Conservation (phyloP, 2,113 vertebrate species). For the Fregetta grallaria region DNA sequence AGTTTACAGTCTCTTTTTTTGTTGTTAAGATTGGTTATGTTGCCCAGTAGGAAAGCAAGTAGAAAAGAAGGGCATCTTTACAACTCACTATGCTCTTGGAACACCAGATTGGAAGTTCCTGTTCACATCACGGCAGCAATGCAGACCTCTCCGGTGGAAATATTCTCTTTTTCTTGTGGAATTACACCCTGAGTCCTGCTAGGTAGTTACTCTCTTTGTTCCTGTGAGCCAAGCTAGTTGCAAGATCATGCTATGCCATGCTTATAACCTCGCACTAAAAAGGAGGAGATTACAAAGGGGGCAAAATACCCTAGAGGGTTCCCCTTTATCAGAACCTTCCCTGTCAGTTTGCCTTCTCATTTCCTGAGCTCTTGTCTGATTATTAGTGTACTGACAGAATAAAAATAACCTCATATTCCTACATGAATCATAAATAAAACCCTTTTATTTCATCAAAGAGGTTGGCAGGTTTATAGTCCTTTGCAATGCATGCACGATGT, state of each 20-base stretch:
- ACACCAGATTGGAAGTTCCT: constrained; percentile 19
- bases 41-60: constrained; percentile 52
- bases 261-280: constrained; percentile 75
- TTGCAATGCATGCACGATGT: constrained; percentile 84
- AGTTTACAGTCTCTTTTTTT: not conserved
- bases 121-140: constrained; percentile 49
- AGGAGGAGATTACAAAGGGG: constrained; percentile 79
- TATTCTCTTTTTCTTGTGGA: constrained; percentile 35
- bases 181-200: constrained; percentile 57
- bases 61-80: constrained; percentile 30
- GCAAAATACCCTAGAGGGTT: constrained; percentile 80
- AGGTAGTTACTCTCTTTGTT: constrained; percentile 72
- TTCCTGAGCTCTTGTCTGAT: constrained; percentile 80
- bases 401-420: constrained; percentile 85
- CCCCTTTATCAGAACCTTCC: constrained; percentile 83
- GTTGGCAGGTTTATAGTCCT: constrained; percentile 91
- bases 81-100: constrained; percentile 32
- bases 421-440: constrained; percentile 87
- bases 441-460: constrained; percentile 87
- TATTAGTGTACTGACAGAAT: constrained; percentile 85
- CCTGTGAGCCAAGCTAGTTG: constrained; percentile 65
- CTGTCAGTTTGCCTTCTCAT: constrained; percentile 81
- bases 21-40: not conserved
- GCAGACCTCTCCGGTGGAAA: constrained; percentile 21
- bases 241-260: constrained; percentile 71